Evolutionary conservation across 2,797 vertebrate genomes (phyloP).

Genomic region (Hoplostethus atlanticus): DNA sequence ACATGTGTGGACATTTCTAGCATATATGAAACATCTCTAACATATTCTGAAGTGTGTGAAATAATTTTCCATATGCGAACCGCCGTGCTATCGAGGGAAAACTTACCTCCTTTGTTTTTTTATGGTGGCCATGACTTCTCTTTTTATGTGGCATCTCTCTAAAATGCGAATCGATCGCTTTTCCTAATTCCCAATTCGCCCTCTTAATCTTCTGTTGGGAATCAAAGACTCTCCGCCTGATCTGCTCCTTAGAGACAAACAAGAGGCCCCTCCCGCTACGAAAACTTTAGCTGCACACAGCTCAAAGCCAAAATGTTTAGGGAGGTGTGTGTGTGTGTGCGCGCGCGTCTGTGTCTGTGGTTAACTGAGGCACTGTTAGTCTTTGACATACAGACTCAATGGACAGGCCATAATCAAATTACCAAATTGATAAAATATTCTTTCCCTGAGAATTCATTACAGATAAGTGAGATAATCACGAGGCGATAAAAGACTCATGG

Average conservation of each 20-base stretch:
- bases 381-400: neutral
- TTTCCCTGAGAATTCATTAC: neutral
- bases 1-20: too few species aligned
- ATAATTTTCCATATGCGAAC: neutral
- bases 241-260: slow-evolving; percentile 18
- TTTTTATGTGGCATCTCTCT: slow-evolving; percentile 82
- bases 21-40: too few species aligned
- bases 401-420: too few species aligned
- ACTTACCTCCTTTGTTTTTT: slow-evolving; percentile 71
- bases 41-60: too few species aligned
- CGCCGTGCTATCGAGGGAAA: neutral
- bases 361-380: neutral
- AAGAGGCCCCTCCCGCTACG: slow-evolving; percentile 67
- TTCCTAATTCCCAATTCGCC: slow-evolving; percentile 19
- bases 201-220: slow-evolving; percentile 11
- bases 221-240: neutral
- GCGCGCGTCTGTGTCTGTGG: neutral
- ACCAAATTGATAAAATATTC: too few species aligned
- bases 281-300: neutral
- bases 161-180: neutral
- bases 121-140: slow-evolving; percentile 71
- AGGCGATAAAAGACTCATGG: neutral
- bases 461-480: neutral
- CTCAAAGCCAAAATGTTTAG: neutral
- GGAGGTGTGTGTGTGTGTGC: neutral